phyloP scores from a whole-genome alignment of 2,888 invertebrate genomes.

The Osmoderma eremita region DNA sequence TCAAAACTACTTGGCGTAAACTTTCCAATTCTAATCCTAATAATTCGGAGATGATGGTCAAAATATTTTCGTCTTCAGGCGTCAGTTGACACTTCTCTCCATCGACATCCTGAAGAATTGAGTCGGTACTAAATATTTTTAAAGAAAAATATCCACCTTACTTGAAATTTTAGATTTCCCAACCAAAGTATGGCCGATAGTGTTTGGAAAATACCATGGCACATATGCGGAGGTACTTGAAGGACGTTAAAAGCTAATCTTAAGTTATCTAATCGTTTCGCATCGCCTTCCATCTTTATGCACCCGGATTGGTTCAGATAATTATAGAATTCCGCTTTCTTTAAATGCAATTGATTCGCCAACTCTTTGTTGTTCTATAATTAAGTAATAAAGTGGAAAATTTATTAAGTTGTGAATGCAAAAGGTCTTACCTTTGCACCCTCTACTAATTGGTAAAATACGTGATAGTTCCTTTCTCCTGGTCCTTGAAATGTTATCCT shows the following conservation, averaged over 20 bases:
- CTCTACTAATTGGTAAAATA: slow-evolving; percentile 90
- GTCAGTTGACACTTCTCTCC: slow-evolving; percentile 85
- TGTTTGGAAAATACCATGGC: slow-evolving; percentile 89
- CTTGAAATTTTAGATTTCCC: slow-evolving; percentile 85
- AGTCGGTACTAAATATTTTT: slow-evolving; percentile 22
- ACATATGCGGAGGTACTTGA: slow-evolving; percentile 86
- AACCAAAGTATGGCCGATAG: slow-evolving; percentile 91
- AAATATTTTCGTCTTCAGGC: slow-evolving; percentile 75
- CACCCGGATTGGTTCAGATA: slow-evolving; percentile 86
- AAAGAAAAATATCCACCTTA: slow-evolving; percentile 51
- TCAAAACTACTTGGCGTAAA: slow-evolving; percentile 78
- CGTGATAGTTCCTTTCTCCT: slow-evolving; percentile 90
- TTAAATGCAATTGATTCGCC: slow-evolving; percentile 77
- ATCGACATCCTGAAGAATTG: slow-evolving; percentile 75
- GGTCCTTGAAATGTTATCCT: slow-evolving; percentile 90
- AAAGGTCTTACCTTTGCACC: slow-evolving; percentile 74
- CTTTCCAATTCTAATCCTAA: slow-evolving; percentile 80
- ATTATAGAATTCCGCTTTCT: slow-evolving; percentile 79
- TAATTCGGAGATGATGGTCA: slow-evolving; percentile 77
- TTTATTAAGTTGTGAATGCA: neutral
- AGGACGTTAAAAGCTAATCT: slow-evolving; percentile 89
- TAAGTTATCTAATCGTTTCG: slow-evolving; percentile 81
- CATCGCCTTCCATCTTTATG: slow-evolving; percentile 75
- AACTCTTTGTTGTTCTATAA: slow-evolving; percentile 77
- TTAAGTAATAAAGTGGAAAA: slow-evolving; percentile 37